Base-by-base conservation (phyloP, 35 echinoderm and acorn worm genomes). In the Eucidaris tribuloides region DNA sequence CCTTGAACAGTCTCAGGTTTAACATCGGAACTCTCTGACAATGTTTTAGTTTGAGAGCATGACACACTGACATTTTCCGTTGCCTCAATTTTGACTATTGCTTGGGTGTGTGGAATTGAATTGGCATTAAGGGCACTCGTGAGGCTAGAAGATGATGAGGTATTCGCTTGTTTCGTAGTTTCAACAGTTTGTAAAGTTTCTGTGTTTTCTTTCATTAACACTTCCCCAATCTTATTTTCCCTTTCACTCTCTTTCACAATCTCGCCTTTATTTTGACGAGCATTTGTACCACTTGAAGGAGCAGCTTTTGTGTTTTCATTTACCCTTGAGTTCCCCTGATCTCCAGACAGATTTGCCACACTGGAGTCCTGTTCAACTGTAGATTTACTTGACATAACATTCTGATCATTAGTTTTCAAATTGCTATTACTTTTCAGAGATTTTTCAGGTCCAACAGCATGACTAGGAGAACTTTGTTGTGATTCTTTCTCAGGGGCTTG, bases 401-500 rank as follows among this genome's bases (percentile, higher is more conserved):
- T 50, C 37, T 31, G 57, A 39, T 34, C 15, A n/a, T 11, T 60
- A 36, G 3, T 19, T 39, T 7, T 20, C 5, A 13, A 31, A 39
- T 60, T 81, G 29, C 6, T 2, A 70, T 27, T 38, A n/a, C n/a
- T n/a, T n/a, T n/a, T n/a, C n/a, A n/a, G n/a, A n/a, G n/a, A n/a
- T n/a, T n/a, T n/a, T n/a, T n/a, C n/a, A n/a, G n/a, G n/a, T n/a
- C n/a, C n/a, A n/a, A n/a, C n/a, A n/a, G n/a, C n/a, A n/a, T 70
- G 4, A 7, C 41, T 7, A 70, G 31, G 15, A 20, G 4, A 25
- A 4, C 58, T n/a, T 30, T 62, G n/a, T 70, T 7, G 15, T 42
- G 80, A 17, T 55, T 83, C 65, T 6, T 83, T 61, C 34, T 83
- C 80, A 41, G 57, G 25, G 1, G 57, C 22, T 19, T 83, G 80